phyloP scores from a whole-genome alignment of 2,113 vertebrate species.

The Ciconia boyciana region DNA sequence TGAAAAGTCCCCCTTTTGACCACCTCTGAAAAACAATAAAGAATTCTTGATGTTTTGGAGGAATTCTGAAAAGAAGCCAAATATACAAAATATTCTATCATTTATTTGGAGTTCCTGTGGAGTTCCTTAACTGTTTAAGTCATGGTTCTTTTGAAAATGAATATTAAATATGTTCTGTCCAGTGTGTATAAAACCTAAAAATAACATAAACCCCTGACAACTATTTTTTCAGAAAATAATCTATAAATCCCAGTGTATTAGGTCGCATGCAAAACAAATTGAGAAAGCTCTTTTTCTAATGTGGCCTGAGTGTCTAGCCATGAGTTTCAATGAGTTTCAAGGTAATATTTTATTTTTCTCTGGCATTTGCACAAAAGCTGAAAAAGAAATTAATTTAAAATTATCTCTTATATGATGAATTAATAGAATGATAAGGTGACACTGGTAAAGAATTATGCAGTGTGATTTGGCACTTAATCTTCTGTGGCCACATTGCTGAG shows the following conservation, averaged over 20 bases:
- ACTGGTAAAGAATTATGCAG: not conserved
- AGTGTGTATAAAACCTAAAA: not conserved
- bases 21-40: rapidly evolving
- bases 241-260: not conserved
- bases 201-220: not conserved
- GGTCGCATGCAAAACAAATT: not conserved
- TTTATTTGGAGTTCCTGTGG: not conserved
- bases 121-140: not conserved
- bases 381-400: slow-evolving; percentile 18
- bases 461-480: slow-evolving; percentile 40
- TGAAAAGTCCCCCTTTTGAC: not conserved
- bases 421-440: slow-evolving; percentile 39
- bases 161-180: not conserved
- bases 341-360: slow-evolving; percentile 26
- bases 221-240: not conserved
- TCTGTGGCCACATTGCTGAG: slow-evolving; percentile 6
- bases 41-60: not conserved
- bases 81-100: not conserved
- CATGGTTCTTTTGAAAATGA: not conserved
- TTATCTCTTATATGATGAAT: not conserved
- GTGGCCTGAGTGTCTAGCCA: not conserved
- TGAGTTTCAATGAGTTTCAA: slow-evolving; percentile 16
- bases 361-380: slow-evolving; percentile 22
- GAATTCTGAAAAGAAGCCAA: not conserved
- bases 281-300: not conserved